A percentile compares a stretch with the other conserved stretches of the same genome.
Evolutionary conservation across 2,888 invertebrate genomes (phyloP).

Genomic region (Temnothorax ravouxi): DNA sequence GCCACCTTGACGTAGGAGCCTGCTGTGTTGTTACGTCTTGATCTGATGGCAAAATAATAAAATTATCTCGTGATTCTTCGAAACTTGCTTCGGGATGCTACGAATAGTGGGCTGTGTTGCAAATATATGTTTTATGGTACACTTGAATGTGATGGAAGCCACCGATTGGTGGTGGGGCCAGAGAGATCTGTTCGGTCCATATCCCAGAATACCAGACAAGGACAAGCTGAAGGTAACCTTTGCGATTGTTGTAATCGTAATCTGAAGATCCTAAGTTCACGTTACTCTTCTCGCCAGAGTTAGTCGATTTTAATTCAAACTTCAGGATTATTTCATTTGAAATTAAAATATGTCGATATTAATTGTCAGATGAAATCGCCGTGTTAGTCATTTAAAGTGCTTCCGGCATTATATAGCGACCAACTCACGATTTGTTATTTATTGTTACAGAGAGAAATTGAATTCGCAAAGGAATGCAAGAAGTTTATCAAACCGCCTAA

Average conservation of each 20-base stretch:
- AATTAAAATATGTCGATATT: not conserved
- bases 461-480: conserved; percentile 10
- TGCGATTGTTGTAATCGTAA: not conserved
- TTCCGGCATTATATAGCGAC: not conserved
- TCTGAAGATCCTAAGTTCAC: not conserved
- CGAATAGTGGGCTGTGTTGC: not conserved
- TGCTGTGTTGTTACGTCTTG: not conserved
- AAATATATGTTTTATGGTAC: fast-evolving
- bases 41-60: not conserved
- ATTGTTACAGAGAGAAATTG: conserved; percentile 23
- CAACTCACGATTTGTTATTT: not conserved
- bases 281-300: not conserved
- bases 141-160: fast-evolving
- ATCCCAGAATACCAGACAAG: conserved; percentile 33
- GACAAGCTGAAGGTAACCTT: conserved; percentile 24
- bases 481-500: not conserved
- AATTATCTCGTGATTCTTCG: not conserved
- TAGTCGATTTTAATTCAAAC: not conserved
- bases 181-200: conserved; percentile 10
- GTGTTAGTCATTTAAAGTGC: not conserved
- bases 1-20: conserved; percentile 10
- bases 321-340: not conserved
- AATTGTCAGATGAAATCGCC: not conserved
- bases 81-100: not conserved
- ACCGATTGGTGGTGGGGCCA: not conserved